Evolutionary conservation across 64 coral and sea anemone species (phyloP).

Genomic region (Astreopora myriophthalma): DNA sequence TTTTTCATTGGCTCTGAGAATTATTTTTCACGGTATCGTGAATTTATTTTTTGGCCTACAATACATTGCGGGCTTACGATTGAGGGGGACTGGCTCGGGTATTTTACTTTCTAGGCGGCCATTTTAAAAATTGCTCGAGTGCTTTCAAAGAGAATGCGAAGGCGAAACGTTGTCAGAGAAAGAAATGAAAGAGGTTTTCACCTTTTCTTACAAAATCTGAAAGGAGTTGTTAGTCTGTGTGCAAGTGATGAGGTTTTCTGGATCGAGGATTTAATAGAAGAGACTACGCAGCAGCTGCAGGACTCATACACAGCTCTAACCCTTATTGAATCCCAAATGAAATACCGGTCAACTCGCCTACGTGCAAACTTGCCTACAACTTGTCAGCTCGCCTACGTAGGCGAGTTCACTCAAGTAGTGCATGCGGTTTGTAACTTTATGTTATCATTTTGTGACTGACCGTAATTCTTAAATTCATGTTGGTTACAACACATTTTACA

Average conservation of each 20-base stretch:
- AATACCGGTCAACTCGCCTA: too few relatives aligned
- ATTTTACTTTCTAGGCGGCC: background rate
- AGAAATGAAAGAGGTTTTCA: slow-evolving; percentile 3
- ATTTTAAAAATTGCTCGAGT: background rate
- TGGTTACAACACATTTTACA: too few relatives aligned
- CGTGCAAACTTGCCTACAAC: too few relatives aligned
- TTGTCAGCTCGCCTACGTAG: too few relatives aligned
- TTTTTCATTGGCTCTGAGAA: background rate
- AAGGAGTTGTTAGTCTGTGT: background rate
- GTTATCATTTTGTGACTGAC: too few relatives aligned
- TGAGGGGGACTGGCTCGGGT: background rate
- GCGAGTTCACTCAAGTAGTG: too few relatives aligned
- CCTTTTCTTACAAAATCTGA: background rate
- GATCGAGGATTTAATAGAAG: background rate
- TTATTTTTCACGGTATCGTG: background rate
- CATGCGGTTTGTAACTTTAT: too few relatives aligned
- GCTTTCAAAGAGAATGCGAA: background rate
- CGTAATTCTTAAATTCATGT: too few relatives aligned
- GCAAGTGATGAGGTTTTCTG: slow-evolving; percentile 5
- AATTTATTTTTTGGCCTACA: background rate
- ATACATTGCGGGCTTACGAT: background rate
- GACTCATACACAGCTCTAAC: background rate
- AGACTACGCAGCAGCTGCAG: background rate
- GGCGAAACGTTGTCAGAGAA: background rate
- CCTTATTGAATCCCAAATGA: background rate